Percentiles rank a stretch among this genome's conserved stretches.
Conservation (phyloP, 2,888 invertebrate species). For the Euzetes globulus region DNA sequence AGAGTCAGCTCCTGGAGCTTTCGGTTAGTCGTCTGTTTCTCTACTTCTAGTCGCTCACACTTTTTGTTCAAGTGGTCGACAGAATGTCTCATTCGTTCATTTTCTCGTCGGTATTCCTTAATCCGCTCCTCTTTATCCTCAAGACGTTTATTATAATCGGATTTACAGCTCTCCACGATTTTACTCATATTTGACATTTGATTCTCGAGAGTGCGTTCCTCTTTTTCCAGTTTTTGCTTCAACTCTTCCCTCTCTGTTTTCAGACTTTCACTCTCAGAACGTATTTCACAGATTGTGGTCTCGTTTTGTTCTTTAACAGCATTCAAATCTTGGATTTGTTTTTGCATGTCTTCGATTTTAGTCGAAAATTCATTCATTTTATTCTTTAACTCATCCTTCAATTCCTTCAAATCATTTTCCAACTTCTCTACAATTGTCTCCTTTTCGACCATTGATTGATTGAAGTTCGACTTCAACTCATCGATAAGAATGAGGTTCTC, state of each 20-base stretch:
- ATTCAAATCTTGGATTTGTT: not conserved
- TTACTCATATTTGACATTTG: not conserved
- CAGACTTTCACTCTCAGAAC: not conserved
- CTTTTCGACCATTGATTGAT: not conserved
- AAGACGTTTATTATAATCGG: not conserved
- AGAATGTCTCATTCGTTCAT: not conserved
- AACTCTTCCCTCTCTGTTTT: not conserved
- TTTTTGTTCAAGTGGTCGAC: not conserved
- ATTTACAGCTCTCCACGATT: slow-evolving; percentile 18
- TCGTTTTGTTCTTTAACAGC: not conserved
- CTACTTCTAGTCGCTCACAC: not conserved
- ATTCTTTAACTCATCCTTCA: not conserved
- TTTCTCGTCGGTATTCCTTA: not conserved
- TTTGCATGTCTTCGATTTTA: not conserved
- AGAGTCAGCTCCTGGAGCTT: slow-evolving; percentile 1
- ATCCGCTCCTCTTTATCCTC: slow-evolving; percentile 7
- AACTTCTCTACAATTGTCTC: not conserved
- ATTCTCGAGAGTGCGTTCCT: not conserved
- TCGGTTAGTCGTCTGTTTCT: not conserved
- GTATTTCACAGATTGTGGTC: not conserved
- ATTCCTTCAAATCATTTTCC: not conserved
- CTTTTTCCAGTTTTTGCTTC: not conserved
- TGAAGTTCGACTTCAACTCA: not conserved
- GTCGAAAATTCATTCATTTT: not conserved
- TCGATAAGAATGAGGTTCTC: not conserved